Evolutionary conservation across 2,113 vertebrate genomes (phyloP), one percentile per base, ranked within the genome.

Genomic region (Rhineura floridana): DNA sequence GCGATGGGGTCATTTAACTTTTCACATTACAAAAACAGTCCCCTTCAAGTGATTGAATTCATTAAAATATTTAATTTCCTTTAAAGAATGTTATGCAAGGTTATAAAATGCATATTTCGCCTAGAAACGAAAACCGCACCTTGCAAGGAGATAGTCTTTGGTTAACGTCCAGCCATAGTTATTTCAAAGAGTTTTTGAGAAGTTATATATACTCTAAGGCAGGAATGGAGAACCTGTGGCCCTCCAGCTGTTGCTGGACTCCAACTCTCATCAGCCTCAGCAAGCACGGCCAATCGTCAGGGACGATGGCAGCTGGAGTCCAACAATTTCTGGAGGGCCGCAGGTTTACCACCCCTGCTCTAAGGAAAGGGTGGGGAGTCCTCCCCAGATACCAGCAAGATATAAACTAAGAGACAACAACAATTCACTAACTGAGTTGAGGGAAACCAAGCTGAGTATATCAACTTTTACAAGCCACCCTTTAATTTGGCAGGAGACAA

Each of bases 31-130:
- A 90, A 93, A 94, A 96, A 85, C 67, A 95, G 50, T 75, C 67
- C 52, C 79, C 48, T 39, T 87, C 85, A 93, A 93, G 85, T 78
- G 90, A 81, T 94, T 90, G 93, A 50, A 88, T 89, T 92, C 69
- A 89, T 93, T 94, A 92, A 75, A 93, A 91, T 91, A 88, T 91
- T 95, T 92, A 90, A 93, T 94, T 95, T 83, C 84, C 91, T 91
- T 76, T 67, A 84, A 82, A 92, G 94, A 93, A 92, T 1, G 23
- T 84, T 80, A 88, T 33, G 36, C 33, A 85, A 87, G 39, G 46
- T 91, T 90, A 90, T 59, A 93, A 95, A 95, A 90, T 39, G n/a
- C 25, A 78, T 77, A 81, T 91, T 96, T 86, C 92, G 80, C 92
- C 93, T 90, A 91, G 84, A 94, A 95, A 95, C 28, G 89, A 78